A percentile compares a stretch with the other conserved stretches of the same genome.
Evolutionary conservation across 1,140 invertebrate genomes (phyloP).

Genomic region (Eriocheir sinensis): DNA sequence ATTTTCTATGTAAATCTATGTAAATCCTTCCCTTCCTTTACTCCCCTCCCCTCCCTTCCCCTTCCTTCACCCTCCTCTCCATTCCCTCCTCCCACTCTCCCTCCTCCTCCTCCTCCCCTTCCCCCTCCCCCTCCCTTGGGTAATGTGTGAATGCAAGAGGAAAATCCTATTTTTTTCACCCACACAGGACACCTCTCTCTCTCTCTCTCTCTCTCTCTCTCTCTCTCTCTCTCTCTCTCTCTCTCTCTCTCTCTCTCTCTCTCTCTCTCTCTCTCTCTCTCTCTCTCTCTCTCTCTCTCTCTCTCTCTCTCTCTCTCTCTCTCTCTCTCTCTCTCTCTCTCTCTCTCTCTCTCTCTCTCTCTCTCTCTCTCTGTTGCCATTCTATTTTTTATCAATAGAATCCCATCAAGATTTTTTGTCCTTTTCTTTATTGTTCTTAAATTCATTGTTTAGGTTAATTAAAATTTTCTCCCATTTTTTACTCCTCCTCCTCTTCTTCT

Average conservation of each 20-base stretch:
- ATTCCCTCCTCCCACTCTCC: too few species aligned
- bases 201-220: conserved; percentile 48
- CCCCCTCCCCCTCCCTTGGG: too few species aligned
- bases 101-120: too few species aligned
- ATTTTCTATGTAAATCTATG: too few species aligned
- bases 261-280: not conserved
- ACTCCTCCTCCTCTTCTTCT: not conserved
- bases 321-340: not conserved
- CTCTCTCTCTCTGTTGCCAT: conserved; percentile 39
- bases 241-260: conserved; percentile 30
- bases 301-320: not conserved
- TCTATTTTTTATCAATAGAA: not conserved
- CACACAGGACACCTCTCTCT: not conserved
- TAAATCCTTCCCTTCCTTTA: not conserved
- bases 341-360: conserved; percentile 6
- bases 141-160: too few species aligned
- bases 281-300: conserved; percentile 27
- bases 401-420: not conserved
- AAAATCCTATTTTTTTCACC: too few species aligned
- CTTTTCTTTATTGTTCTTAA: not conserved
- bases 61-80: too few species aligned
- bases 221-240: conserved; percentile 50
- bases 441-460: not conserved
- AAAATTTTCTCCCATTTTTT: not conserved
- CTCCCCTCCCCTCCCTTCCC: not conserved